Base-by-base conservation (phyloP, 2,113 vertebrate genomes). In the Penelope pileata region DNA sequence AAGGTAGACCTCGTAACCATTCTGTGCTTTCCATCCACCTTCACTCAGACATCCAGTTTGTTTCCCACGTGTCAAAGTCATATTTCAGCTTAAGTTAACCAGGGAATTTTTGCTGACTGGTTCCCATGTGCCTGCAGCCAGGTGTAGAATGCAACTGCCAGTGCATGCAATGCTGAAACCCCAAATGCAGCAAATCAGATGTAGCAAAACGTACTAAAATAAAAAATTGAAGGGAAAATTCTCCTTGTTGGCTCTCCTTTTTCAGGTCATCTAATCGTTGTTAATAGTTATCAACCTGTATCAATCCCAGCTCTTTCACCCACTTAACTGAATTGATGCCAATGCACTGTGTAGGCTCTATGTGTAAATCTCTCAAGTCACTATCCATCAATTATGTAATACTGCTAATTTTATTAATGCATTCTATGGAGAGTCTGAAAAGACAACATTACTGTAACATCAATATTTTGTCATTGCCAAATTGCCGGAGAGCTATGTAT, bases 251-350 rank as follows among this genome's bases (percentile, higher is more conserved):
- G 12, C 3, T 42, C 66, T 88, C 32, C 26, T 53, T 92, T 86
- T 91, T 90, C 83, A 70, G 85, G 73, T 64, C 22, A 94, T 68
- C 34, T 56, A 84, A 70, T 62, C 45, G 78, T 48, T 88, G 63
- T 66, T 84, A 47, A 47, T 81, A 16, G 18, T 32, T 66, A 43
- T 43, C 21, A 45, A 45, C 19, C 30, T 47, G 64, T 56, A 82
- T 60, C 50, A 84, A 17, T 93, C 15, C 16, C 51, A 91, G 21
- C 14, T 70, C 27, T 88, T 76, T 86, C 90, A 63, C 68, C 72
- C 79, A 83, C 56, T 91, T 90, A 80, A 75, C 47, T 90, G 86
- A 94, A 73, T 85, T 58, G 68, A 16, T 89, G 69, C 94, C 67
- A 96, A 45, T 89, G 51, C 74, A 59, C 53, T 59, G 47, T 32